These are phyloP conservation scores for Tiphia femorata DNA, from an alignment of 2,888 invertebrate genomes.

Conservation along the genomic window DNA sequence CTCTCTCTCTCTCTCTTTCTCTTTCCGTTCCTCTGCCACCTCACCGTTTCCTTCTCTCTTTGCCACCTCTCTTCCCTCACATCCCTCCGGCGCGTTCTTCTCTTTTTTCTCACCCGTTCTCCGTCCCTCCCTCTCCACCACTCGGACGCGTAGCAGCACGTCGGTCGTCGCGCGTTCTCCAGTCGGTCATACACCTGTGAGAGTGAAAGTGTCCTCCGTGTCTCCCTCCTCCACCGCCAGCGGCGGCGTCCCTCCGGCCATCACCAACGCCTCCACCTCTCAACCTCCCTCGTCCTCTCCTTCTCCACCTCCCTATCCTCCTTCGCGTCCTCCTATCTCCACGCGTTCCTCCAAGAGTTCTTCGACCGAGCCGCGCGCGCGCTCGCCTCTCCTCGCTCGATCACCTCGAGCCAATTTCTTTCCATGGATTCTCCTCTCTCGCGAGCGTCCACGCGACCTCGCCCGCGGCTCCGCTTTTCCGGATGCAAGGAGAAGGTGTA, in stretches of 20 bases:
- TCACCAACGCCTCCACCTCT: conserved; percentile 9
- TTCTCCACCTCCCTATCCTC: conserved; percentile 1
- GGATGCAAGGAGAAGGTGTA: neutral
- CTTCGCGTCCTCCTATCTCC: conserved; percentile 12
- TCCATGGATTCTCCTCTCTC: conserved; percentile 14
- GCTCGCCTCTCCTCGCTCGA: too few relatives aligned
- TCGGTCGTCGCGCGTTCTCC: conserved; percentile 32
- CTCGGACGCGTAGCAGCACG: too few relatives aligned
- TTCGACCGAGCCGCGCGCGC: neutral
- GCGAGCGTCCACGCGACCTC: conserved; percentile 3
- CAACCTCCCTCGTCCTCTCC: conserved; percentile 9
- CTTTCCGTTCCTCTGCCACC: neutral
- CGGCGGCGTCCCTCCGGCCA: neutral
- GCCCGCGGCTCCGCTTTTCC: neutral
- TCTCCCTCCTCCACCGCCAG: conserved; percentile 9
- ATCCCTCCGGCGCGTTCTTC: neutral
- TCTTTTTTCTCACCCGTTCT: neutral
- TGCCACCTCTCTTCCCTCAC: neutral
- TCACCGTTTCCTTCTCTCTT: neutral
- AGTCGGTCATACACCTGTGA: conserved; percentile 68
- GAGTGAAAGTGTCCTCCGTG: conserved; percentile 66
- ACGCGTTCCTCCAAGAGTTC: neutral
- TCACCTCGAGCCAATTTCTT: conserved; percentile 14
- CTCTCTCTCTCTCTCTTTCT: neutral
- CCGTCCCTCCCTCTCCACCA: neutral